Evolutionary conservation across 2,888 invertebrate species (phyloP).

Genomic region (Mactromeris polynyma): DNA sequence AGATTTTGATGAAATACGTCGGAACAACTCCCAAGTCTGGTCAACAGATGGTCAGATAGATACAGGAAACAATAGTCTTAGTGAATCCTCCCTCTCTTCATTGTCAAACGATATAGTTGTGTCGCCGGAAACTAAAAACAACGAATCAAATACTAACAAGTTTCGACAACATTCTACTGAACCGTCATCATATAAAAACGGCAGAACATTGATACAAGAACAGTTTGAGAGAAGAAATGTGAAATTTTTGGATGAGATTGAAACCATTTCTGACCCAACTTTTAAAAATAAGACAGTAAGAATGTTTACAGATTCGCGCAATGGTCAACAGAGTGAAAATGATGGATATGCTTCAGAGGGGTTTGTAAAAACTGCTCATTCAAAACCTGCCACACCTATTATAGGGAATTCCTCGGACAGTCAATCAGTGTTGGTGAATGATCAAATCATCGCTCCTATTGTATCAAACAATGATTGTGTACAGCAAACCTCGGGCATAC

Average conservation of each 20-base stretch:
- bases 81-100: neutral
- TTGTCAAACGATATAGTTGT: neutral
- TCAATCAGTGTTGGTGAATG: neutral
- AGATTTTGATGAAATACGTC: constrained; percentile 45
- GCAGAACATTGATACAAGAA: neutral
- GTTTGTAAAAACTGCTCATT: neutral
- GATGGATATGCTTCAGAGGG: neutral
- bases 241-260: constrained; percentile 20
- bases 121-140: neutral
- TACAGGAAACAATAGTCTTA: neutral
- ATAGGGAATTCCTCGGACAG: neutral
- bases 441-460: neutral
- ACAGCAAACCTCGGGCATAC: neutral
- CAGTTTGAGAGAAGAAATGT: constrained; percentile 32
- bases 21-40: constrained; percentile 44
- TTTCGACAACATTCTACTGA: neutral
- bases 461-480: neutral
- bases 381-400: neutral
- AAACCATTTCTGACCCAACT: neutral
- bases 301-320: neutral
- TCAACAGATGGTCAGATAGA: constrained; percentile 12
- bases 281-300: neutral
- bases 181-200: neutral
- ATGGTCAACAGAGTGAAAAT: neutral
- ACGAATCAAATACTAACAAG: neutral